These are phyloP conservation scores for Ctena decussata DNA, from an alignment of 2,888 invertebrate genomes.

Conservation along the genomic window DNA sequence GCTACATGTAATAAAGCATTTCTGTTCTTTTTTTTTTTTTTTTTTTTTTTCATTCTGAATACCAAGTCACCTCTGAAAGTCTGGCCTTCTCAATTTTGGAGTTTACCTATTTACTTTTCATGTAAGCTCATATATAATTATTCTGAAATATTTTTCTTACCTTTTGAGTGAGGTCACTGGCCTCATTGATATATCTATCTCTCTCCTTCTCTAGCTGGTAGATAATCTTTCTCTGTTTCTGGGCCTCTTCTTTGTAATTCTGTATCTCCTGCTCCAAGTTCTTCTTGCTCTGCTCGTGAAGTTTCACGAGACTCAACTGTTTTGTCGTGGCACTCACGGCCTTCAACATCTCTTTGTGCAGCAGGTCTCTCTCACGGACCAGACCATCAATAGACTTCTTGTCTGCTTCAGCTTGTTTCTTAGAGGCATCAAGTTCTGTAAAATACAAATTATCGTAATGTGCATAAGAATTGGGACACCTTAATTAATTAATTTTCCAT, in stretches of 20 bases:
- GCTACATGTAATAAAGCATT: no score
- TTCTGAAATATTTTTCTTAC: no score
- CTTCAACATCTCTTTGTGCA: constrained; percentile 87
- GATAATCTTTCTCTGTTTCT: constrained; percentile 90
- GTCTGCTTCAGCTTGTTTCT: constrained; percentile 87
- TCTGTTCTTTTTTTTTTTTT: no score
- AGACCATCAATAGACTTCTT: constrained; percentile 90
- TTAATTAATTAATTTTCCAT: no score
- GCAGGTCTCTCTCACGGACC: constrained; percentile 89
- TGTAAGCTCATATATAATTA: no score
- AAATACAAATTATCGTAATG: no score
- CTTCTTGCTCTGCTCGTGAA: constrained; percentile 90
- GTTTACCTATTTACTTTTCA: no score
- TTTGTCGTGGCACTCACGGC: constrained; percentile 88
- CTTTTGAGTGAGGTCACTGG: constrained; percentile 89
- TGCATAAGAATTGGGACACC: no score
- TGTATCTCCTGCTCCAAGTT: constrained; percentile 91
- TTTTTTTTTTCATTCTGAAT: no score
- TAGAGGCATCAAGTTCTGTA: constrained; percentile 85
- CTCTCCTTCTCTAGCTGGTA: constrained; percentile 89
- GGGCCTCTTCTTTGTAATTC: constrained; percentile 89
- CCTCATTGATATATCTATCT: constrained; percentile 89
- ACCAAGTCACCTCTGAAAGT: no score
- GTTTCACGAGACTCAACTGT: constrained; percentile 90
- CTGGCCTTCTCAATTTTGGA: no score